Conservation (phyloP, 2,888 invertebrate species). For the Seira musarum region DNA sequence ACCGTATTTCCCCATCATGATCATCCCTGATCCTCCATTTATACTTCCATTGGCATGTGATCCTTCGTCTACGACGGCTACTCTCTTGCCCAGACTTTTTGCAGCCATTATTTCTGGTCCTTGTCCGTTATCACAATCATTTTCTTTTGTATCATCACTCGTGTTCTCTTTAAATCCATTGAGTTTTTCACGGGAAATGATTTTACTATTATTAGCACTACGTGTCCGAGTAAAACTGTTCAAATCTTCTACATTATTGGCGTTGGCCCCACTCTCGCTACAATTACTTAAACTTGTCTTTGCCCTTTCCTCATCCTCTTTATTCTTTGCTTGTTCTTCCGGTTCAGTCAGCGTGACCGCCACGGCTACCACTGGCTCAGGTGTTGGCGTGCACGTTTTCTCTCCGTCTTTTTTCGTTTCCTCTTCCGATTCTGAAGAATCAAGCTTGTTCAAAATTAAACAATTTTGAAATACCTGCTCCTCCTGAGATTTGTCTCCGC, state of each 20-base stretch:
- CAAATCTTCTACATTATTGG: conserved; percentile 38
- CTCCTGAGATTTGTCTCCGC: background rate
- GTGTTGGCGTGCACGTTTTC: too few relatives aligned
- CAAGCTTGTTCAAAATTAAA: too few relatives aligned
- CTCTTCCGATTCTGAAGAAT: background rate
- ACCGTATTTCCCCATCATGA: conserved; percentile 50
- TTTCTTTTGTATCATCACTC: conserved; percentile 18
- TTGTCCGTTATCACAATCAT: conserved; percentile 32
- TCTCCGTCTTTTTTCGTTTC: conserved; percentile 14
- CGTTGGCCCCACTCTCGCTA: conserved; percentile 4
- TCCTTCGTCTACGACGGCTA: conserved; percentile 18
- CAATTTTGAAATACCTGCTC: too few relatives aligned
- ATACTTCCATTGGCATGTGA: conserved; percentile 37
- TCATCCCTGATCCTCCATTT: too few relatives aligned
- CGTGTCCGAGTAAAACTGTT: conserved; percentile 32
- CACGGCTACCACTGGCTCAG: background rate
- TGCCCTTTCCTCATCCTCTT: too few relatives aligned
- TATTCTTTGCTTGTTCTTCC: conserved; percentile 28
- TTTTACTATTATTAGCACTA: too few relatives aligned
- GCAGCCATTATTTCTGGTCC: conserved; percentile 51
- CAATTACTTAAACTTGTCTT: too few relatives aligned
- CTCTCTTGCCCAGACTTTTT: too few relatives aligned
- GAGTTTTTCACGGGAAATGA: conserved; percentile 40
- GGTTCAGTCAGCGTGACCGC: conserved; percentile 48
- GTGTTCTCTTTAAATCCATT: conserved; percentile 28